These are phyloP conservation scores for Conger conger DNA, from an alignment of 2,113 vertebrate species.

Conservation along the genomic window DNA sequence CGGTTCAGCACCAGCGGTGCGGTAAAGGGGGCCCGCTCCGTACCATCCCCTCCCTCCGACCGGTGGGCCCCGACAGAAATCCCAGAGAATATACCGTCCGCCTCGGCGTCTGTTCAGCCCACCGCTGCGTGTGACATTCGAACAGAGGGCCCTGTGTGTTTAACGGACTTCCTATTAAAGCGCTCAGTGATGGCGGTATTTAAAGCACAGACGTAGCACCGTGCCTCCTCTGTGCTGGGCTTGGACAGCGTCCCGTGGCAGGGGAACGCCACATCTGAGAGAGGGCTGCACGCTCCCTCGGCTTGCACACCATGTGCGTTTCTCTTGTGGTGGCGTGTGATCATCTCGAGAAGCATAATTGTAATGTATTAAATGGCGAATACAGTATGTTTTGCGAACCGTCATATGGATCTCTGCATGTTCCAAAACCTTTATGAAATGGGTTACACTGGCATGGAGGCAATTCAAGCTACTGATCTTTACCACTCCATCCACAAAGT, in stretches of 20 bases:
- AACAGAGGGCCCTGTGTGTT: constrained; percentile 72
- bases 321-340: constrained; percentile 61
- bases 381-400: constrained; percentile 56
- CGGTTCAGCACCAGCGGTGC: background rate
- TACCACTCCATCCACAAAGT: too few species aligned
- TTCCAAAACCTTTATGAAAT: constrained; percentile 46
- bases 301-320: constrained; percentile 60
- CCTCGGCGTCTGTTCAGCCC: constrained; percentile 55
- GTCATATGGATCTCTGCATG: constrained; percentile 57
- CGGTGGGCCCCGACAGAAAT: background rate
- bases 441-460: constrained; percentile 48
- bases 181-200: constrained; percentile 71
- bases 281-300: constrained; percentile 57
- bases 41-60: background rate
- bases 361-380: constrained; percentile 64
- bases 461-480: constrained; percentile 39
- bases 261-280: constrained; percentile 72
- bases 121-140: constrained; percentile 66
- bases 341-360: constrained; percentile 72
- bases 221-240: constrained; percentile 62
- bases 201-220: constrained; percentile 66
- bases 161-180: constrained; percentile 71
- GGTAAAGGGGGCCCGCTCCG: background rate
- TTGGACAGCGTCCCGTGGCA: constrained; percentile 69
- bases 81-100: constrained; percentile 32